Conservation (phyloP, 1,140 invertebrate species). For the Zophobas atratus region DNA sequence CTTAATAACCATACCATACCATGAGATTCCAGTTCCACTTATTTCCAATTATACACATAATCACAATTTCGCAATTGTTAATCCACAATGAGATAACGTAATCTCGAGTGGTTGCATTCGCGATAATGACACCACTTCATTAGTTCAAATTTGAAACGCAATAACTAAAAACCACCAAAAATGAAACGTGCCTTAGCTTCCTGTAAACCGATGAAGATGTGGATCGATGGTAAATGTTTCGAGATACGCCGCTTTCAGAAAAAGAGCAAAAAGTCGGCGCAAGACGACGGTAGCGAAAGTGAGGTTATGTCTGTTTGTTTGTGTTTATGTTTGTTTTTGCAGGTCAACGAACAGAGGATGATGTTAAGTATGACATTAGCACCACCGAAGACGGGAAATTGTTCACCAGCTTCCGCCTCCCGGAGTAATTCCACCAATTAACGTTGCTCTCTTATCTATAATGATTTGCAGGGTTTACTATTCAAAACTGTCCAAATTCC, state of each 20-base stretch:
- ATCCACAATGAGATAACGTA: not conserved
- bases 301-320: slow-evolving; percentile 44
- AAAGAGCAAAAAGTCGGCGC: slow-evolving; percentile 38
- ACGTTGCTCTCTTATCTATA: not conserved
- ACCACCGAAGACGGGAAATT: slow-evolving; percentile 52
- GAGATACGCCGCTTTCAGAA: slow-evolving; percentile 48
- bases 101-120: not conserved
- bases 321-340: slow-evolving; percentile 46
- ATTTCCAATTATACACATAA: not conserved
- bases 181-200: slow-evolving; percentile 38
- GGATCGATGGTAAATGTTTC: slow-evolving; percentile 63
- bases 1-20: not conserved
- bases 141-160: slow-evolving; percentile 7
- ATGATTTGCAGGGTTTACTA: slow-evolving; percentile 54
- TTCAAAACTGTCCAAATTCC: slow-evolving; percentile 46
- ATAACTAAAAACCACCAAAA: slow-evolving; percentile 15
- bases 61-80: slow-evolving; percentile 3
- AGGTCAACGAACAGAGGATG: slow-evolving; percentile 18
- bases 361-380: slow-evolving; percentile 39
- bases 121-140: slow-evolving; percentile 18
- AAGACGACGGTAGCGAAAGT: slow-evolving; percentile 30
- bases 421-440: slow-evolving; percentile 49
- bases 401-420: slow-evolving; percentile 57
- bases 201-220: slow-evolving; percentile 53
- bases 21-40: not conserved